phyloP scores from a whole-genome alignment of 2,888 invertebrate genomes.

The Thereva nobilitata region DNA sequence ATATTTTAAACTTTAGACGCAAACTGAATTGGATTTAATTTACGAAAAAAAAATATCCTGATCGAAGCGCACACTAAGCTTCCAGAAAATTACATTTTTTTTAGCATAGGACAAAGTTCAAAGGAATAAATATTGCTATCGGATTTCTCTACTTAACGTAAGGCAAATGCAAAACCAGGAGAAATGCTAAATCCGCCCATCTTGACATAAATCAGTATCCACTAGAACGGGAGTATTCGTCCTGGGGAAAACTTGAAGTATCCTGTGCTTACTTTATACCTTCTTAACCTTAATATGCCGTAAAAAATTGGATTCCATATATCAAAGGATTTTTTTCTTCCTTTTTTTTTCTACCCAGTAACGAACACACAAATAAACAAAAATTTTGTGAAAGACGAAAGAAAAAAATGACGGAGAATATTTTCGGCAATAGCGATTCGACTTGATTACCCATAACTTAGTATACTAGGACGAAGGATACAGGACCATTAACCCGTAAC shows the following conservation, averaged over 20 bases:
- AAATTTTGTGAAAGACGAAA: not conserved
- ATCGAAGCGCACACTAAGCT: slow-evolving; percentile 18
- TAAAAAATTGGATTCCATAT: slow-evolving; percentile 34
- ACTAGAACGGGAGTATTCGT: slow-evolving; percentile 1
- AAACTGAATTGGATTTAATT: too few relatives aligned
- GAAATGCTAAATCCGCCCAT: slow-evolving; percentile 23
- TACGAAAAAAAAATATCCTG: not conserved
- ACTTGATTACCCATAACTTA: slow-evolving; percentile 12
- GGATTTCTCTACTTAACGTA: slow-evolving; percentile 22
- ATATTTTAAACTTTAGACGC: too few relatives aligned
- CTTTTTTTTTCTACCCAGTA: too few relatives aligned
- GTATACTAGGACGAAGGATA: slow-evolving; percentile 6
- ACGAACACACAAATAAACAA: not conserved
- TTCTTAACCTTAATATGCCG: slow-evolving; percentile 36
- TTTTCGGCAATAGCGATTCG: slow-evolving; percentile 4
- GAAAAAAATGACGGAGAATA: slow-evolving; percentile 20
- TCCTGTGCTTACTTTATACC: slow-evolving; percentile 27
- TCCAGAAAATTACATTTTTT: slow-evolving; percentile 28
- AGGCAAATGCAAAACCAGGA: slow-evolving; percentile 23
- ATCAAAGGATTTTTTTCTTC: slow-evolving; percentile 32
- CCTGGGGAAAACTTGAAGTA: slow-evolving; percentile 6
- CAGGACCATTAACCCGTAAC: slow-evolving; percentile 20
- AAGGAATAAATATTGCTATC: slow-evolving; percentile 19
- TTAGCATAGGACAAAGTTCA: not conserved
- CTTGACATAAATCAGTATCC: slow-evolving; percentile 10